Base-by-base conservation (phyloP, 2,888 invertebrate species). In the Ecdyonurus torrentis region DNA sequence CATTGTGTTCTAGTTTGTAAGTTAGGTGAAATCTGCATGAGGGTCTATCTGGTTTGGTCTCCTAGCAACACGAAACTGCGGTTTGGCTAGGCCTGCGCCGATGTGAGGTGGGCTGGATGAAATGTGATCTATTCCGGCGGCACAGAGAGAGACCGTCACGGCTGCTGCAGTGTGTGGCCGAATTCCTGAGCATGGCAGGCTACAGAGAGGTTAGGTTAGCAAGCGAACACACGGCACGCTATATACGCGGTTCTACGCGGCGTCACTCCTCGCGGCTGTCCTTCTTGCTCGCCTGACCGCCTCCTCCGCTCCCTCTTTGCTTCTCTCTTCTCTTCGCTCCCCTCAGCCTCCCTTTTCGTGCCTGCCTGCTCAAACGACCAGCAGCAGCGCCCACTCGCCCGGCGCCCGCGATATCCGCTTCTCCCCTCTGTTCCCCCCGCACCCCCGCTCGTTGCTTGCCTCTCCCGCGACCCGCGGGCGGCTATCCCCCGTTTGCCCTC, bases 351-450 rank as follows among this genome's bases (percentile, higher is more conserved):
- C 59, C 23, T 59, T 24, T 59, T 10, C 58, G 1, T 58, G 20
- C 2, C 22, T 2, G 19, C 2, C 58, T 22, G 20, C 22, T 22
- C 22, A 2, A 20, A 58, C 22, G 19, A 2, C 22, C 58, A 19
- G 22, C 25, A n/a, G n/a, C n/a, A n/a, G 22, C 25, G 25, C 2
- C 59, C 2, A 23, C 59, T 59, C 59, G 19, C 25, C 23, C 59
- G 23, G 2, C 59, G 23, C 59, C 23, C 2, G 2, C 25, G 25
- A 1, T 24, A 23, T 1, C 25, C 25, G 18, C n/a, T 2, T 2
- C n/a, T 59, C 65, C 53, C 59, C 67, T 69, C 68, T 68, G 69
- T 70, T 69, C 72, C 71, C 70, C 73, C 71, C 74, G 74, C 73
- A 68, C 66, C 65, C 66, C 64, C 25, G 19, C n/a, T 52, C 50